Evolutionary conservation across 2,888 invertebrate species (phyloP).

Genomic region (Cordilura impudica): DNA sequence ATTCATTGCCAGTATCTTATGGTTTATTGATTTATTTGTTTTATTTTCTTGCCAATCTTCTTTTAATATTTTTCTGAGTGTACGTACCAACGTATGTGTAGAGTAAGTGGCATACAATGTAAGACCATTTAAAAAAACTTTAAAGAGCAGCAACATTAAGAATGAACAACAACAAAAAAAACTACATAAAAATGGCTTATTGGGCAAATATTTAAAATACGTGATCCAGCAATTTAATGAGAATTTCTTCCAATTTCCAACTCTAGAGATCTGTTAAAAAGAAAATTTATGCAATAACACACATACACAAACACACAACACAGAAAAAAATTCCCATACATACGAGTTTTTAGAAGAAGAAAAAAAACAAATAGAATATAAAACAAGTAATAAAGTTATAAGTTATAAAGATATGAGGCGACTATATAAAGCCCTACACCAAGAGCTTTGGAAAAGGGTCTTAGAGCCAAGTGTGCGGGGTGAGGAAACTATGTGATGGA

Average conservation of each 20-base stretch:
- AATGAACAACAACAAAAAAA: not conserved
- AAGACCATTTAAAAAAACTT: slow-evolving; percentile 21
- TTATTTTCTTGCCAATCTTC: not conserved
- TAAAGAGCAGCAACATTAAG: slow-evolving; percentile 24
- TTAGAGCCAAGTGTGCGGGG: no score
- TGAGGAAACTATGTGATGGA: no score
- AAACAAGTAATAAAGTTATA: no score
- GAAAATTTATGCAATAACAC: slow-evolving; percentile 58
- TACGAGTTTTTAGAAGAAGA: not conserved
- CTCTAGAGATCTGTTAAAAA: slow-evolving; percentile 45
- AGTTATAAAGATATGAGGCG: no score
- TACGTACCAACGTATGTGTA: not conserved
- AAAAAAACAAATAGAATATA: no score
- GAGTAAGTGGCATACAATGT: slow-evolving; percentile 36
- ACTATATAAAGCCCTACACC: no score
- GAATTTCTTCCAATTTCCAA: slow-evolving; percentile 55
- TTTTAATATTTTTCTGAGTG: slow-evolving; percentile 8
- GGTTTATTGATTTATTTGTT: no score
- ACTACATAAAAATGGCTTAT: slow-evolving; percentile 46
- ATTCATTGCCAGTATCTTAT: no score
- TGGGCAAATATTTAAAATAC: slow-evolving; percentile 66
- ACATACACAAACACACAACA: no score
- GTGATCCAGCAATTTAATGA: slow-evolving; percentile 65
- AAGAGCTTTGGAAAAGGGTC: no score
- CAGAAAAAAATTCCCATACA: slow-evolving; percentile 29